Evolutionary conservation across 2,113 vertebrate species (phyloP), one percentile per base, ranked within the genome.

Genomic region (Acanthisitta chloris): DNA sequence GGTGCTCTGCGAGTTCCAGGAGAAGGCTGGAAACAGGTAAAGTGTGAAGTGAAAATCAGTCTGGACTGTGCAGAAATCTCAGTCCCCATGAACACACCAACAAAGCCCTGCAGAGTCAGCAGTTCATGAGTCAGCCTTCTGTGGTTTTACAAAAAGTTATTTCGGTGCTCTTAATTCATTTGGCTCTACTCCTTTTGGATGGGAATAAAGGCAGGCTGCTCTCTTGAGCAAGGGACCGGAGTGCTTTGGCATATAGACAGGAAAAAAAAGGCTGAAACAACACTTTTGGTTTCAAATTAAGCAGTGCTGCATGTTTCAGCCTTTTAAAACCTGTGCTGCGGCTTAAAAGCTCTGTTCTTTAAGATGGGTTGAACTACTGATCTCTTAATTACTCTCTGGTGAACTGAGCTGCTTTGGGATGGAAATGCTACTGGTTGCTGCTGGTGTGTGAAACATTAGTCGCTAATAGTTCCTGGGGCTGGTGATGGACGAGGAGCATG

Each of bases 171-270:
- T 62, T 62, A 76, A 89, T 76, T 94, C n/a, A 55, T 67, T 95
- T 96, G 94, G 91, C 94, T 76, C 52, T 67, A 31, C 54, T 96
- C 66, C 80, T 94, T 65, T 40, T 96, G 88, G 88, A 87, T 66
- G 70, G 59, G 46, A 94, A 87, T 58, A 62, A 92, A 94, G 91
- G 49, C 86, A 45, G 66, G 74, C 92, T 92, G 81, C 85, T 93
- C 48, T 92, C 65, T 88, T 81, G 74, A 88, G 89, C 91, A 86
- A 90, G 51, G 77, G 61, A 66, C 38, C 11, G 4, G 73, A 76
- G 94, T 76, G 79, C 57, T 81, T 87, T 93, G 88, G 92, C 86
- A 38, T 46, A 16, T 23, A 28, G 16, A 89, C 72, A 82, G 69
- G 57, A 9, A 9, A 59, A 92, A 82, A 94, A 96, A 61, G 86